phyloP scores from a whole-genome alignment of 2,888 invertebrate species.

The Diploptera punctata region DNA sequence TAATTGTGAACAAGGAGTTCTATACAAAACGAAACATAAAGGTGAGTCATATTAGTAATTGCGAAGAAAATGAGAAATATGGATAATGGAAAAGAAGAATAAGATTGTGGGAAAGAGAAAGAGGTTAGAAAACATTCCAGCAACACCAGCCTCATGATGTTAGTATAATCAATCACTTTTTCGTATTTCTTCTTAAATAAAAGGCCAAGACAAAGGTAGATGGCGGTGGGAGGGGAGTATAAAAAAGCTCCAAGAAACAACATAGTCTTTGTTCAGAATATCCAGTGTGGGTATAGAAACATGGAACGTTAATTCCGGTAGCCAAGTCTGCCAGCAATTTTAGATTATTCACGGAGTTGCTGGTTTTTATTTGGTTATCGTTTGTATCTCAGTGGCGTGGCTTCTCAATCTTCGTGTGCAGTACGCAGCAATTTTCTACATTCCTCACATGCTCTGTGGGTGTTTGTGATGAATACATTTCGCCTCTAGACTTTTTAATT shows the following conservation, averaged over 20 bases:
- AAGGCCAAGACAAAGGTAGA: conserved; percentile 16
- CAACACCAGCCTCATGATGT: not conserved
- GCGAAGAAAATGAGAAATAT: conserved; percentile 26
- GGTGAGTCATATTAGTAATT: conserved; percentile 24
- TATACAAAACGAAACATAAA: no score
- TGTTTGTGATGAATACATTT: no score
- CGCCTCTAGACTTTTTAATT: no score
- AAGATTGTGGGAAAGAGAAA: conserved; percentile 3
- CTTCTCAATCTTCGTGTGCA: no score
- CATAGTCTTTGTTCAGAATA: conserved; percentile 3
- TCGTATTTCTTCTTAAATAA: conserved; percentile 31
- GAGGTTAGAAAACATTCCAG: not conserved
- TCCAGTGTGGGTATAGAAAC: not conserved
- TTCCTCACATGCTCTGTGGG: no score
- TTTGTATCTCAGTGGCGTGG: conserved; percentile 5
- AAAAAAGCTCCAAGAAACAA: not conserved
- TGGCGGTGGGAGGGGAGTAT: not conserved
- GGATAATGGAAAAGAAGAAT: not conserved
- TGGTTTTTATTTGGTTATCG: conserved; percentile 15
- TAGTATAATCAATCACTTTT: conserved; percentile 37
- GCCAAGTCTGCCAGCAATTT: conserved; percentile 39
- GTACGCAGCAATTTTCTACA: no score
- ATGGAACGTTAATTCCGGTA: conserved; percentile 38
- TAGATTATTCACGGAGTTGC: conserved; percentile 39
- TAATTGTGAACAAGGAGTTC: no score